A percentile compares a stretch with the other conserved stretches of the same genome.
phyloP scores from a whole-genome alignment of 2,797 vertebrate species.

The Bufotes viridis region DNA sequence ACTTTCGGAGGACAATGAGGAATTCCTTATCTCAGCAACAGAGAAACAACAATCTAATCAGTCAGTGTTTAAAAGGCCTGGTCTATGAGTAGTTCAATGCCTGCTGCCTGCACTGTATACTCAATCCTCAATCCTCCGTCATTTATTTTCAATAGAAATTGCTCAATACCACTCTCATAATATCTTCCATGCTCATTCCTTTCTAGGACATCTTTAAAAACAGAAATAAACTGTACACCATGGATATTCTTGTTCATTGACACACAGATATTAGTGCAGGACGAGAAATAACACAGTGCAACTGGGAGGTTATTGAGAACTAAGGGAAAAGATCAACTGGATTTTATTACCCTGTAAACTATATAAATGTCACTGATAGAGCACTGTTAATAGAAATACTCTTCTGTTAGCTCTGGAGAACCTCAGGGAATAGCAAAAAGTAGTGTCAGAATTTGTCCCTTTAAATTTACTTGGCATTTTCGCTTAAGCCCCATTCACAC shows the following conservation, averaged over 20 bases:
- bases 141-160: neutral
- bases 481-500: too few species aligned
- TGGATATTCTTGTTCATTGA: neutral
- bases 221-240: neutral
- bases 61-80: constrained; percentile 41
- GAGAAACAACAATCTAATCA: constrained; percentile 51
- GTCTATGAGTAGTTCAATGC: neutral
- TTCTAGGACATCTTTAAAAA: neutral
- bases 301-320: neutral
- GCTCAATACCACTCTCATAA: neutral
- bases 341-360: neutral
- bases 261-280: neutral
- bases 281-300: neutral
- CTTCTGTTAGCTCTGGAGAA: too few species aligned
- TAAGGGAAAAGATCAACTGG: neutral
- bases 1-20: constrained; percentile 48
- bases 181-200: neutral
- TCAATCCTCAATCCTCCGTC: neutral
- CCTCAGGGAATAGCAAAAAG: too few species aligned
- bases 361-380: neutral
- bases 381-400: too few species aligned
- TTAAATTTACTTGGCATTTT: too few species aligned
- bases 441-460: too few species aligned
- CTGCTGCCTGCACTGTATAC: neutral
- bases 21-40: constrained; percentile 54